Evolutionary conservation across 2,888 invertebrate species (phyloP).

Genomic region (Sinohyriopsis cumingii): DNA sequence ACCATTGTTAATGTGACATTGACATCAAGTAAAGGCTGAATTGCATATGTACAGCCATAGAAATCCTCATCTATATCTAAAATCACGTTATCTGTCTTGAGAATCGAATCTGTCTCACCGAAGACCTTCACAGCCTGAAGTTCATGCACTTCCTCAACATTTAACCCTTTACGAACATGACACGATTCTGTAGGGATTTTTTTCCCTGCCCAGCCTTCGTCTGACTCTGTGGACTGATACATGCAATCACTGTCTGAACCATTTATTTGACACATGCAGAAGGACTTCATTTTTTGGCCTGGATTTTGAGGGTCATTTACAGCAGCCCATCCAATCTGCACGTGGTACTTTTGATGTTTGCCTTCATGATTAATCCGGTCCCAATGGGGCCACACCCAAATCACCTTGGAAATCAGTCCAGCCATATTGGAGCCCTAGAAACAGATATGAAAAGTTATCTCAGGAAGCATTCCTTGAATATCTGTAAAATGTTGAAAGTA

Average conservation of each 20-base stretch:
- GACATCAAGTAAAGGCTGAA: slow-evolving; percentile 38
- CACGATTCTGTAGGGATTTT: slow-evolving; percentile 32
- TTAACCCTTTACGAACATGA: slow-evolving; percentile 28
- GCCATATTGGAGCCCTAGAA: slow-evolving; percentile 54
- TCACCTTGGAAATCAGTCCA: slow-evolving; percentile 51
- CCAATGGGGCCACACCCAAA: slow-evolving; percentile 65
- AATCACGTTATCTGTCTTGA: slow-evolving; percentile 33
- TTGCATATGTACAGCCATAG: slow-evolving; percentile 56
- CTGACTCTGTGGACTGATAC: slow-evolving; percentile 1
- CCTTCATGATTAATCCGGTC: slow-evolving; percentile 40
- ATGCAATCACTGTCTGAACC: slow-evolving; percentile 13
- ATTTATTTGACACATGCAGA: slow-evolving; percentile 42
- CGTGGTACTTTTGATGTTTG: slow-evolving; percentile 19
- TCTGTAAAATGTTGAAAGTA: too few species aligned
- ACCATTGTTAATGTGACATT: slow-evolving; percentile 33
- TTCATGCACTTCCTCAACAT: slow-evolving; percentile 48
- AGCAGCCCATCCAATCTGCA: slow-evolving; percentile 37
- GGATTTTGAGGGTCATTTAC: slow-evolving; percentile 4
- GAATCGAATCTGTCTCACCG: slow-evolving; percentile 23
- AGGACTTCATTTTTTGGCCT: slow-evolving; percentile 13
- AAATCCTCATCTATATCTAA: slow-evolving; percentile 64
- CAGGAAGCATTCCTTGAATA: background rate
- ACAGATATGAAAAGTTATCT: background rate
- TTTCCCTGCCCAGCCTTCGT: slow-evolving; percentile 20
- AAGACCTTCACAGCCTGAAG: slow-evolving; percentile 34